Percentiles rank a stretch among this genome's conserved stretches.
These are phyloP conservation scores for Sebastes alutus DNA, from an alignment of 2,797 vertebrate genomes.

Conservation along the genomic window DNA sequence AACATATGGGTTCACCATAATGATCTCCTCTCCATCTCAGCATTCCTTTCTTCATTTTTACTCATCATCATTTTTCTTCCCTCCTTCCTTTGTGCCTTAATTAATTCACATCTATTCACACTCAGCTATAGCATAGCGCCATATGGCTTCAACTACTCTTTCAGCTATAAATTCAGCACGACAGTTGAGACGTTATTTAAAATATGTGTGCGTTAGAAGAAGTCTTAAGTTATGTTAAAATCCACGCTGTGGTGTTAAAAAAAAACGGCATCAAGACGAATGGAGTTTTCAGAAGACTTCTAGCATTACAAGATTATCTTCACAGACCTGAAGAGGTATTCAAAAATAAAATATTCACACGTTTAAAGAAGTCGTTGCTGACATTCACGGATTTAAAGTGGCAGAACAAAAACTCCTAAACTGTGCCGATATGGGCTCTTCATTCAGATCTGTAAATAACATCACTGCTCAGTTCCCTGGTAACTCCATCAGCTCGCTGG, in stretches of 20 bases:
- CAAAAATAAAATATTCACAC: slow-evolving; percentile 69
- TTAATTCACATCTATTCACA: slow-evolving; percentile 56
- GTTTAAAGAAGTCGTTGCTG: background rate
- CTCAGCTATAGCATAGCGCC: slow-evolving; percentile 44
- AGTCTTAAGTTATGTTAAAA: background rate
- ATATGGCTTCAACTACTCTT: slow-evolving; percentile 56
- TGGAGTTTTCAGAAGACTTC: background rate
- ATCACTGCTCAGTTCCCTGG: slow-evolving; percentile 45
- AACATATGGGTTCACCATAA: slow-evolving; percentile 13
- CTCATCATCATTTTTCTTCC: slow-evolving; percentile 23
- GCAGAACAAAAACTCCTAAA: slow-evolving; percentile 16
- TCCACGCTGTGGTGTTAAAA: background rate
- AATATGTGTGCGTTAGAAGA: slow-evolving; percentile 9
- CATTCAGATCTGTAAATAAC: slow-evolving; percentile 26
- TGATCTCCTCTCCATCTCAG: slow-evolving; percentile 9
- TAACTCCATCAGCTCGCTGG: slow-evolving; percentile 35
- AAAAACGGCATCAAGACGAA: slow-evolving; percentile 1
- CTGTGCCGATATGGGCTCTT: slow-evolving; percentile 6
- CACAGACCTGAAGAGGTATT: background rate
- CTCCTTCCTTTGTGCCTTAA: slow-evolving; percentile 31
- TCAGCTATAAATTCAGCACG: slow-evolving; percentile 43
- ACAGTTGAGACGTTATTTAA: slow-evolving; percentile 25
- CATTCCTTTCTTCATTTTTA: slow-evolving; percentile 24
- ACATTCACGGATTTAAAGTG: slow-evolving; percentile 7
- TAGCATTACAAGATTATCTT: slow-evolving; percentile 4